Percentiles rank a stretch among this genome's conserved stretches.
phyloP scores from a whole-genome alignment of 2,888 invertebrate species.

The Ichneumoninae sp. region DNA sequence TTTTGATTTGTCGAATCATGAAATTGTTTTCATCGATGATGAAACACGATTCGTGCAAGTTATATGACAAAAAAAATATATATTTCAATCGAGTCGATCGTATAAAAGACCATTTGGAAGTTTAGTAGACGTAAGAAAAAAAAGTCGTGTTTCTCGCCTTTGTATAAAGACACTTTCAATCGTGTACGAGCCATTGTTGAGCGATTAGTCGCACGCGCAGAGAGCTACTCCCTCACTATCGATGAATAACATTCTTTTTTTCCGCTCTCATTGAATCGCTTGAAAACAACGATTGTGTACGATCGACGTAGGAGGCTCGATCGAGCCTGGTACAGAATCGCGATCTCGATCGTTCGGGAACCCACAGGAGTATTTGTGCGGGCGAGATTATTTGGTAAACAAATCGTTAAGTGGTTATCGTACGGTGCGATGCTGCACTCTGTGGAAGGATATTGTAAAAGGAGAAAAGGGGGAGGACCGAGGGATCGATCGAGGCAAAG shows the following conservation, averaged over 20 bases:
- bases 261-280: slow-evolving; percentile 52
- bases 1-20: no score
- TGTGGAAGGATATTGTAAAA: slow-evolving; percentile 20
- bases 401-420: slow-evolving; percentile 67
- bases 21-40: not conserved
- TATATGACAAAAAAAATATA: not conserved
- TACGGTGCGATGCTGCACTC: slow-evolving; percentile 58
- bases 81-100: slow-evolving; percentile 14
- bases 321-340: slow-evolving; percentile 59
- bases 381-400: slow-evolving; percentile 73
- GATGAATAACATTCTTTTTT: slow-evolving; percentile 55
- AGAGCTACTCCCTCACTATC: slow-evolving; percentile 51
- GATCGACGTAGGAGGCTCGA: slow-evolving; percentile 50
- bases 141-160: slow-evolving; percentile 20
- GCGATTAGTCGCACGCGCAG: slow-evolving; percentile 46
- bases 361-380: slow-evolving; percentile 10
- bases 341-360: slow-evolving; percentile 64
- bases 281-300: slow-evolving; percentile 60
- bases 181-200: slow-evolving; percentile 44
- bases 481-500: slow-evolving; percentile 69
- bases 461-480: slow-evolving; percentile 24
- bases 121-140: slow-evolving; percentile 1
- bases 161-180: slow-evolving; percentile 55
- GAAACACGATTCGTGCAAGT: not conserved
- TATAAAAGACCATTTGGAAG: not conserved